phyloP scores from a whole-genome alignment of 2,888 invertebrate genomes.

The Amphiduros pacificus region DNA sequence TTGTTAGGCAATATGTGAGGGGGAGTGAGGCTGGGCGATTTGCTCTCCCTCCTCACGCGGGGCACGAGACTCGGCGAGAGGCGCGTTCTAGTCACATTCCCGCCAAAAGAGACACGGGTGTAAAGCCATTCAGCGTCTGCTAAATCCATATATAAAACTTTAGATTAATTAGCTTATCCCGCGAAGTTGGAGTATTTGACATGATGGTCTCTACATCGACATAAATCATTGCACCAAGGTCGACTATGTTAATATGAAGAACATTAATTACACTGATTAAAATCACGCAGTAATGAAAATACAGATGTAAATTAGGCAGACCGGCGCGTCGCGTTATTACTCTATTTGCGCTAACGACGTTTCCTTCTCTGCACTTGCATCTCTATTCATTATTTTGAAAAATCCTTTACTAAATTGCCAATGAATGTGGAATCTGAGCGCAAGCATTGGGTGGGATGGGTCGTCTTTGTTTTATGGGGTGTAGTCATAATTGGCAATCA shows the following conservation, averaged over 20 bases:
- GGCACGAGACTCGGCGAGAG: background rate
- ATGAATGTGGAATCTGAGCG: conserved; percentile 2
- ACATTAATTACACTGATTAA: conserved; percentile 3
- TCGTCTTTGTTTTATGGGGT: no score
- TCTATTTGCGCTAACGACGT: conserved; percentile 2
- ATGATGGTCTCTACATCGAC: no score
- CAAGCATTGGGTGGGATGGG: no score
- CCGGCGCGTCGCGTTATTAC: background rate
- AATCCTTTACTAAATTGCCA: conserved; percentile 1
- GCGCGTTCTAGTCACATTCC: background rate
- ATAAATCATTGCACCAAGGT: background rate
- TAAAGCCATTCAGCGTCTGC: background rate
- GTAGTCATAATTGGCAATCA: no score
- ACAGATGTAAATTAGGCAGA: background rate
- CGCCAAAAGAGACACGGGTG: background rate
- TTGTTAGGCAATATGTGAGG: no score
- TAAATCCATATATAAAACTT: conserved; percentile 4
- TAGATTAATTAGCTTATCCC: background rate
- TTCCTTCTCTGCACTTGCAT: background rate
- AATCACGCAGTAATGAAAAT: conserved; percentile 3
- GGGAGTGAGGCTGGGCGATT: no score
- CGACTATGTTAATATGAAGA: no score
- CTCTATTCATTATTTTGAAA: conserved; percentile 4
- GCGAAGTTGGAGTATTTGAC: background rate
- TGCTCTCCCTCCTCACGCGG: background rate